Conservation (phyloP, 2,888 invertebrate genomes). For the Artemia sinica region DNA sequence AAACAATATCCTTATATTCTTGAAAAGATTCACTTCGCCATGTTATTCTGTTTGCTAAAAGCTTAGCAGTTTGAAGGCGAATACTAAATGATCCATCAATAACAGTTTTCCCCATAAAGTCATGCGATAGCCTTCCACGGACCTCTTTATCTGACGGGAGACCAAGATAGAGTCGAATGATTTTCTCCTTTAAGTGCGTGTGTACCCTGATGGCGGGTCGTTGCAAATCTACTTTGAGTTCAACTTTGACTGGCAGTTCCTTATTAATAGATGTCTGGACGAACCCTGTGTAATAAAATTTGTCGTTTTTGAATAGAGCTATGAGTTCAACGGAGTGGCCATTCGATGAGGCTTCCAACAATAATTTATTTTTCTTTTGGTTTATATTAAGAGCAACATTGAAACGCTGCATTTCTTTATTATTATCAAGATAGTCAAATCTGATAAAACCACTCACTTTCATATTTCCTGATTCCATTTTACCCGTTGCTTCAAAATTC, state of each 20-base stretch:
- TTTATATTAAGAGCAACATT: conserved; percentile 20
- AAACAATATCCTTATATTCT: conserved; percentile 24
- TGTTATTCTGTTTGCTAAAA: conserved; percentile 27
- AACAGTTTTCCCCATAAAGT: conserved; percentile 26
- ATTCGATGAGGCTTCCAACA: background rate
- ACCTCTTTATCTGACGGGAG: conserved; percentile 29
- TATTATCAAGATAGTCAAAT: conserved; percentile 16
- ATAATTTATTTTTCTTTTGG: background rate
- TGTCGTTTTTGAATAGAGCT: background rate
- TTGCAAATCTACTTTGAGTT: conserved; percentile 22
- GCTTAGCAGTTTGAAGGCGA: conserved; percentile 28
- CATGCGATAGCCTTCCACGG: conserved; percentile 26
- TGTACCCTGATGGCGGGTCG: conserved; percentile 25
- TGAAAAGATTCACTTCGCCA: conserved; percentile 28
- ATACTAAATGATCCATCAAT: conserved; percentile 27
- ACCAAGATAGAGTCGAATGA: conserved; percentile 26
- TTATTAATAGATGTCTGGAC: conserved; percentile 24
- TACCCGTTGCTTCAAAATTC: background rate
- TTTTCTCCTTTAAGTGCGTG: conserved; percentile 24
- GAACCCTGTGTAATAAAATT: conserved; percentile 18
- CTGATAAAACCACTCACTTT: background rate
- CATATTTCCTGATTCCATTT: background rate
- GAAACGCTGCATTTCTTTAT: conserved; percentile 12
- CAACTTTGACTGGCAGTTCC: conserved; percentile 24
- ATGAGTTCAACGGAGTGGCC: conserved; percentile 11